Base-by-base conservation (phyloP, 2,888 invertebrate genomes). In the Rapana venosa region DNA sequence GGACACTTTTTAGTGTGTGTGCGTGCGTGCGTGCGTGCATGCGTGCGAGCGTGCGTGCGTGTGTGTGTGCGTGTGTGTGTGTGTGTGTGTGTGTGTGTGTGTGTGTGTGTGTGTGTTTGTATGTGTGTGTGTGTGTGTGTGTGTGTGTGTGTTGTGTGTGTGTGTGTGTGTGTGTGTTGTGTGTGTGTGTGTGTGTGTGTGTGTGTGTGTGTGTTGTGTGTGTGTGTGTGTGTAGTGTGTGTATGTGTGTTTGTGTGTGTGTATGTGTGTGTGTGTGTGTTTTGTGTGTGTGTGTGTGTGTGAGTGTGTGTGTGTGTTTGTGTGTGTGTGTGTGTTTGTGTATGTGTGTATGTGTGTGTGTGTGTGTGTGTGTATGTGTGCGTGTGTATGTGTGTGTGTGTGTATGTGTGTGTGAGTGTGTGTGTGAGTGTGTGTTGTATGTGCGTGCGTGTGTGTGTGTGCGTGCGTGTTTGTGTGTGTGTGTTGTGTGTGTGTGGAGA, bases 91-190 rank as follows among this genome's bases (percentile, higher is more conserved):
- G 4, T 47, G 47, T 8, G 47, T 47, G 74, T 74, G 74, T 74
- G 74, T 74, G n/a, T 74, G 74, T n/a, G 20, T 74, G n/a, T 74
- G 74, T n/a, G 26, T 74, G 74, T 74, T 1, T n/a, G n/a, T n/a
- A 20, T 74, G 26, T 26, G 74, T 79, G 56, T 88, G 70, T n/a
- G 77, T 47, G 32, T 30, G 36, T 17, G 56, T 2, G 77, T 79
- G 30, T 47, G 79, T 47, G 13, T 36, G 88, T 88, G 32, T 88
- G 30, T n/a, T 77, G 32, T 88, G 66, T 70, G 56, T 88, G 20
- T 88, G 66, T 35, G 70, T 70, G 70, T 70, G 70, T 70, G 26
- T 70, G 70, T 70, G 70, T 70, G 70, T n/a, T 22, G 70, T 26
- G 70, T 70, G 70, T 22, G 11, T 58, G n/a, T n/a, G n/a, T n/a